Evolutionary conservation across 30 jellyfish, hydroid and myxozoan species (phyloP), one percentile per base, ranked within the genome.

Genomic region (Aurelia sp.): DNA sequence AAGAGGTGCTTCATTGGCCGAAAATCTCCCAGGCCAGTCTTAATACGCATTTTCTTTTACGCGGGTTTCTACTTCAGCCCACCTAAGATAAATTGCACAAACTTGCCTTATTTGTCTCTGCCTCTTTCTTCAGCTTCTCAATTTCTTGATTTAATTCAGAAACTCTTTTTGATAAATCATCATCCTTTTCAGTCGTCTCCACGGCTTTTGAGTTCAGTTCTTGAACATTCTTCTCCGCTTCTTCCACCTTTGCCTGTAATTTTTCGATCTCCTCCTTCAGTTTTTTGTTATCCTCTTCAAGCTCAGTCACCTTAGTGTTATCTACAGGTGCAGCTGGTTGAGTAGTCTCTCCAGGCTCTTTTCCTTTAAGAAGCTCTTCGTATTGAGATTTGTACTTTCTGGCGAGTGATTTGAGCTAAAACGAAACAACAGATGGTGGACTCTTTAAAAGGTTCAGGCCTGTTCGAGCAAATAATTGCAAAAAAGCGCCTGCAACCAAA

Each of bases 381-480:
- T 60, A 86, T 41, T 78, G 92, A 12, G 89, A 50, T 62, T 95
- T 90, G 96, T 95, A 95, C 65, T 86, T 85, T 66, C 91, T 79
- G 11, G 97, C 99, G n/a, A 90, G 70, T 52, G 72, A 57, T 65
- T 84, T 81, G 69, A 95, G 76, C 99, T 95, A 68, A 51, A 55
- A 59, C 15, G 15, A 44, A 9, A 13, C 55, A 44, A 44, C 9
- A 44, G 8, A 40, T 4, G 51, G 51, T 4, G 51, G 11, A 8
- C 51, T 40, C 1, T 5, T 5, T 40, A 40, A 40, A 4, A 40
- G 51, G 6, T 40, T 1, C 51, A 0, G 8, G 51, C 33, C 33
- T 27, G 33, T 27, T 27, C 2, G 2, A 27, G 33, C 33, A 27
- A 27, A 27, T 27, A 2, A 2, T 27, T 27, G 33, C 2, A 27